Conservation (phyloP, 1,140 invertebrate species). For the Physella acuta region DNA sequence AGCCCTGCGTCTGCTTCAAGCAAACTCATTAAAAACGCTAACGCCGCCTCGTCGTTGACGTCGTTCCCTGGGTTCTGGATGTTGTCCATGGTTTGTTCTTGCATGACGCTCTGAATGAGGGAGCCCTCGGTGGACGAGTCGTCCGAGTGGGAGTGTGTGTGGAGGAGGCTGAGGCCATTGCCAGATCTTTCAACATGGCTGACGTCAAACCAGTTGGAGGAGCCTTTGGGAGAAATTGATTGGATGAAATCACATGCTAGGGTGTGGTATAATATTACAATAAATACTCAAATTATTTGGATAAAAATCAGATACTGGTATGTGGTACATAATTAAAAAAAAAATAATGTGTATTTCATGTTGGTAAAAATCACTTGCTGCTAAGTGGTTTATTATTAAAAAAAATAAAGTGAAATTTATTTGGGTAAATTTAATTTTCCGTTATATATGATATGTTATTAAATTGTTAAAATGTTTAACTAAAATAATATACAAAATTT, state of each 20-base stretch:
- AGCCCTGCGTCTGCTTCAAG: conserved; percentile 79
- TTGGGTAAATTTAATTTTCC: too few species aligned
- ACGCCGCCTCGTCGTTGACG: conserved; percentile 84
- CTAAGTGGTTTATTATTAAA: too few species aligned
- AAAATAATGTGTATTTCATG: too few species aligned
- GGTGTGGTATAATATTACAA: background rate
- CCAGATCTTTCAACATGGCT: conserved; percentile 9
- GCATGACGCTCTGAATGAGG: conserved; percentile 47
- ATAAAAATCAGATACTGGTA: background rate
- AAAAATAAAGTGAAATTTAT: too few species aligned
- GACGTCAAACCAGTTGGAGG: conserved; percentile 16
- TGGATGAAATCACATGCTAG: background rate
- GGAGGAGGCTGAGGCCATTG: conserved; percentile 7
- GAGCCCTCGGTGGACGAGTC: conserved; percentile 26
- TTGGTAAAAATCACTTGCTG: too few species aligned
- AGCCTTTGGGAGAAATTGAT: background rate
- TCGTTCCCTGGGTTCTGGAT: conserved; percentile 61
- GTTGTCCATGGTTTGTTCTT: conserved; percentile 47
- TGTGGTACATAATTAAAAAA: background rate
- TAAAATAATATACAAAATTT: too few species aligned
- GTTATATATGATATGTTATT: too few species aligned
- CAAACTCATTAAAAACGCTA: conserved; percentile 90
- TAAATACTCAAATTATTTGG: too few species aligned
- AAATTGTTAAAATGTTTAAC: too few species aligned
- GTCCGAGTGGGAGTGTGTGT: conserved; percentile 21